A percentile compares a stretch with the other conserved stretches of the same genome.
Conservation (phyloP, 2,113 vertebrate species). For the Oryzias melastigma region DNA sequence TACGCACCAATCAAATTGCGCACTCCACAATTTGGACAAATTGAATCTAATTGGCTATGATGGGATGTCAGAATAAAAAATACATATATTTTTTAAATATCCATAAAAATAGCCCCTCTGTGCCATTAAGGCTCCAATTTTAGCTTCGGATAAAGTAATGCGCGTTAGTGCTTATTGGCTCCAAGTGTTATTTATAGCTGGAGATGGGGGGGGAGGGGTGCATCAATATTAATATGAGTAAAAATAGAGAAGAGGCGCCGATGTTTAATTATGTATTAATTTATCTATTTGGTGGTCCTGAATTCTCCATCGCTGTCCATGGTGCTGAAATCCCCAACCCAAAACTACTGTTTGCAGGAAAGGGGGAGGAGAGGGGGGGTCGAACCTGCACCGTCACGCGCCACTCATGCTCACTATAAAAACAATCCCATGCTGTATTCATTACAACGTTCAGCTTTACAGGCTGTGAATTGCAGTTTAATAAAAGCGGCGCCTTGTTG, state of each 20-base stretch:
- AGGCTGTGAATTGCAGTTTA: conserved; percentile 16
- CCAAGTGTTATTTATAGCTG: conserved; percentile 53
- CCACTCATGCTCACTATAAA: conserved; percentile 9
- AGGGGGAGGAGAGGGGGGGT: not conserved
- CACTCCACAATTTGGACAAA: not conserved
- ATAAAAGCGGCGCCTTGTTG: not conserved
- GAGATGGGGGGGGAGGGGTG: conserved; percentile 33
- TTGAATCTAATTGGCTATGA: not conserved
- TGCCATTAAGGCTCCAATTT: not conserved
- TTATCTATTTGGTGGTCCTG: too few relatives aligned
- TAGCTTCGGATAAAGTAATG: not conserved
- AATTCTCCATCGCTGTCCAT: conserved; percentile 57
- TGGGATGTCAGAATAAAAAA: not conserved
- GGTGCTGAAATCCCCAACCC: conserved; percentile 67
- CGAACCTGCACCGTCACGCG: not conserved
- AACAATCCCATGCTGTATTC: conserved; percentile 13
- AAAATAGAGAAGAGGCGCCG: conserved; percentile 69
- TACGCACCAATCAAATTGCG: conserved; percentile 21
- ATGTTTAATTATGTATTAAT: too few relatives aligned
- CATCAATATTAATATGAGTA: conserved; percentile 76
- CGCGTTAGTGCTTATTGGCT: conserved; percentile 30
- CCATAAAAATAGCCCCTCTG: not conserved
- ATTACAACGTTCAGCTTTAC: conserved; percentile 30
- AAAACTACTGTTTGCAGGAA: too few relatives aligned
- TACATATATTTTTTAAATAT: too few relatives aligned